Conservation (phyloP, 2,113 vertebrate species). For the Cacatua alba region DNA sequence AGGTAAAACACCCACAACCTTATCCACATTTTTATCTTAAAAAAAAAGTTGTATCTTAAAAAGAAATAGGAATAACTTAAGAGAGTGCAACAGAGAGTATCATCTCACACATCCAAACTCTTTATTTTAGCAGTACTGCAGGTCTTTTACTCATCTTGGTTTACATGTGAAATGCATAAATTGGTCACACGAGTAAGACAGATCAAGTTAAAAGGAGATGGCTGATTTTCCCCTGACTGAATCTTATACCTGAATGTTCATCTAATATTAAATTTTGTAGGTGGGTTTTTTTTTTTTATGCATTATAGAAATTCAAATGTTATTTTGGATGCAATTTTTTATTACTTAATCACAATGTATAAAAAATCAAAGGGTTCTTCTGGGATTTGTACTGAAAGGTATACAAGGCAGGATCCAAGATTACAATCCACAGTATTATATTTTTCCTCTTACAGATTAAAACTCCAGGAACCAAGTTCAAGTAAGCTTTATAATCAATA, state of each 20-base stretch:
- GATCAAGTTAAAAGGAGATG: background rate
- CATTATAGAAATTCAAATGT: background rate
- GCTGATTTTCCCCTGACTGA: background rate
- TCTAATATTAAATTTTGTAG: background rate
- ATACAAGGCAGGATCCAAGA: background rate
- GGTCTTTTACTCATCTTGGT: background rate
- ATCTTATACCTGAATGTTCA: background rate
- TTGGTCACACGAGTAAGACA: background rate
- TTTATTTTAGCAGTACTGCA: background rate
- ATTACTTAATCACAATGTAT: background rate
- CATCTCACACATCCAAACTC: background rate
- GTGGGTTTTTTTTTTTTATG: background rate
- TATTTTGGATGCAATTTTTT: background rate
- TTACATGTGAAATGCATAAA: background rate
- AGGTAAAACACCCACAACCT: background rate
- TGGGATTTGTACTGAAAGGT: background rate
- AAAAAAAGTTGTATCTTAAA: background rate
- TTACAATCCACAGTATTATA: background rate
- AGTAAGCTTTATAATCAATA: background rate
- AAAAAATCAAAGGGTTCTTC: background rate
- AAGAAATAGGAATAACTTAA: background rate
- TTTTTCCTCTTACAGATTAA: background rate
- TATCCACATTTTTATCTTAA: background rate
- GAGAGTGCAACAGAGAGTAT: background rate
- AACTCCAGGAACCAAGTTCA: background rate